These are phyloP conservation scores for Novumbra hubbsi DNA, from an alignment of 2,797 vertebrate genomes.

Conservation along the genomic window DNA sequence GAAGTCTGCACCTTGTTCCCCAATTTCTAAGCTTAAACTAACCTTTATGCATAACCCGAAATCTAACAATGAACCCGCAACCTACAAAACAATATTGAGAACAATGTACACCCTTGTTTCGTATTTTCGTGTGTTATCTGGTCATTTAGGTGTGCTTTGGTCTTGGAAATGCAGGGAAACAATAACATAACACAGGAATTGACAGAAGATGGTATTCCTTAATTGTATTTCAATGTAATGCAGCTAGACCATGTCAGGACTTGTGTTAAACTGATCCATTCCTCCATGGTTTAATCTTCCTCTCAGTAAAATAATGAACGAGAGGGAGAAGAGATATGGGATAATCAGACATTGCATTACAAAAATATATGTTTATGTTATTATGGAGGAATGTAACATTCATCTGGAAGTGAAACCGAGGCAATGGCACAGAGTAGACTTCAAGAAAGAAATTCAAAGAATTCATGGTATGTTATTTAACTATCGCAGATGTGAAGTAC, in stretches of 20 bases:
- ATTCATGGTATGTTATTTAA: not conserved
- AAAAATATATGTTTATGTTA: slow-evolving; percentile 55
- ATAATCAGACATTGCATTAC: slow-evolving; percentile 44
- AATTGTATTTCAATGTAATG: slow-evolving; percentile 28
- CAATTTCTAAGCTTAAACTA: not conserved
- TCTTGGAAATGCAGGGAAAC: not conserved
- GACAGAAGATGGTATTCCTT: slow-evolving; percentile 17
- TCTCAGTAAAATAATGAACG: slow-evolving; percentile 15
- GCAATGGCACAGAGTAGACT: slow-evolving; percentile 40
- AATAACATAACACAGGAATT: slow-evolving; percentile 22
- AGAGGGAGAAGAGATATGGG: slow-evolving; percentile 18
- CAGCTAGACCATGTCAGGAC: slow-evolving; percentile 49
- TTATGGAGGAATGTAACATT: slow-evolving; percentile 49
- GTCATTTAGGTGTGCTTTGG: no score
- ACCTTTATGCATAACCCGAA: no score
- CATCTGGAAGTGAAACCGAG: slow-evolving; percentile 49
- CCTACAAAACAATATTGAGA: no score
- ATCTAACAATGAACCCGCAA: no score
- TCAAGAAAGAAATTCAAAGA: not conserved
- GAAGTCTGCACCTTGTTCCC: not conserved
- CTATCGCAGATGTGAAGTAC: not conserved
- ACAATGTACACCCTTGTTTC: no score
- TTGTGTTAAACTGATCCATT: slow-evolving; percentile 48
- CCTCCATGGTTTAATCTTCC: slow-evolving; percentile 22
- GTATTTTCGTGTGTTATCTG: no score